A percentile compares a stretch with the other conserved stretches of the same genome.
Evolutionary conservation across 2,888 invertebrate genomes (phyloP).

Genomic region (Subacronicta megacephala): DNA sequence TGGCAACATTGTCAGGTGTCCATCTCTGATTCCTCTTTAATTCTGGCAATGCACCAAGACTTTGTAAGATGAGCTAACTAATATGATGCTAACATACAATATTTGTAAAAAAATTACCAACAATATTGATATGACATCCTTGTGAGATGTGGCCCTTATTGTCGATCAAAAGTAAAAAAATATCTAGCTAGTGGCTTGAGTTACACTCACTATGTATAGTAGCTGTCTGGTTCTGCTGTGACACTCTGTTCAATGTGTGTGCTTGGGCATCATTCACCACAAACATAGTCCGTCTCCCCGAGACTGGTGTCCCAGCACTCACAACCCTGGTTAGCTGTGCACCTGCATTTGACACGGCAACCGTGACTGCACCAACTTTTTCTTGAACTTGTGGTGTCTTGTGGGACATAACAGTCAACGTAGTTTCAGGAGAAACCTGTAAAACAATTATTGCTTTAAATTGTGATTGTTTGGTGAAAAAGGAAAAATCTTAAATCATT

Average conservation of each 20-base stretch:
- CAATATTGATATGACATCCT: too few relatives aligned
- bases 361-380: slow-evolving; percentile 82
- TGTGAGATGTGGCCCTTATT: neutral
- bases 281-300: slow-evolving; percentile 83
- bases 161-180: neutral
- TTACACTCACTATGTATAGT: slow-evolving; percentile 84
- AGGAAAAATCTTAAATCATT: too few relatives aligned
- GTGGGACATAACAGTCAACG: slow-evolving; percentile 86
- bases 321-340: slow-evolving; percentile 84
- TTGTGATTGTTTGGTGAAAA: too few relatives aligned
- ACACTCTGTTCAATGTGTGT: slow-evolving; percentile 81
- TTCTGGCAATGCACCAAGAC: too few relatives aligned
- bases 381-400: slow-evolving; percentile 87
- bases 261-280: slow-evolving; percentile 83
- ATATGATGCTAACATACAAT: too few relatives aligned
- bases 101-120: too few relatives aligned
- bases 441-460: slow-evolving; percentile 44
- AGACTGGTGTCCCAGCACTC: slow-evolving; percentile 77
- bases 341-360: slow-evolving; percentile 81
- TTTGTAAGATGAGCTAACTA: too few relatives aligned
- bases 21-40: too few relatives aligned
- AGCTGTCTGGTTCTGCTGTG: slow-evolving; percentile 86
- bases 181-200: neutral
- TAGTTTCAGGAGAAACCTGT: slow-evolving; percentile 87
- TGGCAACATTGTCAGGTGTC: too few relatives aligned